Conservation (phyloP, 2,888 invertebrate genomes). For the Coleophora flavipennella region DNA sequence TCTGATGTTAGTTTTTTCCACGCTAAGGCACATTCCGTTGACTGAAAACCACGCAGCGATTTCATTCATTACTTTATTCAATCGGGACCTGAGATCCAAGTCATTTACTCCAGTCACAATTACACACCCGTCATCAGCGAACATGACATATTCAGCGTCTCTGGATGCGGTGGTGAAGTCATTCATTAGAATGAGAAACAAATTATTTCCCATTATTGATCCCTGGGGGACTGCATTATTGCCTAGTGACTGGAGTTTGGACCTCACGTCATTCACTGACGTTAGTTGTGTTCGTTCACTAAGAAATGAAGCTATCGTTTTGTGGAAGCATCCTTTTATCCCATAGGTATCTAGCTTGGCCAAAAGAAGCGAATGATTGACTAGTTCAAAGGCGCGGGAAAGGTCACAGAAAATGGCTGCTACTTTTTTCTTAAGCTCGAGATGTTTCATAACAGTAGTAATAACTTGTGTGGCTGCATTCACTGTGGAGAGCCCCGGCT, state of each 20-base stretch:
- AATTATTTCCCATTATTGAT: constrained; percentile 5
- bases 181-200: constrained; percentile 4
- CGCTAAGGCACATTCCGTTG: too few species aligned
- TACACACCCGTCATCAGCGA: too few species aligned
- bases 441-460: constrained; percentile 1
- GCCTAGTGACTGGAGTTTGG: background rate
- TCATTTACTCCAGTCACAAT: too few species aligned
- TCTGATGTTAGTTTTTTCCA: too few species aligned
- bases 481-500: constrained; percentile 3
- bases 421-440: constrained; percentile 4
- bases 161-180: constrained; percentile 1
- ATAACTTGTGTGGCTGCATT: constrained; percentile 1
- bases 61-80: too few species aligned
- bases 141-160: constrained; percentile 3
- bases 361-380: constrained; percentile 3
- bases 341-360: background rate
- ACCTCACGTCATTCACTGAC: background rate
- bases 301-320: background rate
- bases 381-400: constrained; percentile 5
- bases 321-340: background rate
- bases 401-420: constrained; percentile 6
- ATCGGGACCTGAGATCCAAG: too few species aligned
- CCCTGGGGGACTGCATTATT: constrained; percentile 6
- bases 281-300: too few species aligned
- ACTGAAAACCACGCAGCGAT: too few species aligned